phyloP scores from a whole-genome alignment of 2,113 vertebrate species.

The Atherinomorus stipes region DNA sequence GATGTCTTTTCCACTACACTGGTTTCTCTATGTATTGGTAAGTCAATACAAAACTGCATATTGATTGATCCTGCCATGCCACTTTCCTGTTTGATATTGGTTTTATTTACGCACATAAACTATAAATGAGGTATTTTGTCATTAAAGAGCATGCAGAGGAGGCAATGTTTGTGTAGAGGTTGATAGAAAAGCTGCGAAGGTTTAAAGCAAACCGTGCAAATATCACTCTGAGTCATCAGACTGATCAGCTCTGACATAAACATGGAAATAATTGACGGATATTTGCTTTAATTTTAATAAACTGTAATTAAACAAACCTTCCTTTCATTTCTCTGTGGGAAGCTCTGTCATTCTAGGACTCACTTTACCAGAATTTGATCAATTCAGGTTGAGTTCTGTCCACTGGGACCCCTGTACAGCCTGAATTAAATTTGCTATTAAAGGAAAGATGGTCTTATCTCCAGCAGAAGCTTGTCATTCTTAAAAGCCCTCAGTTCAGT shows the following conservation, averaged over 20 bases:
- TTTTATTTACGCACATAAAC: constrained; percentile 1
- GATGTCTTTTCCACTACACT: background rate
- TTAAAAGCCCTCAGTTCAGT: constrained; percentile 1
- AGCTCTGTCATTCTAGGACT: background rate
- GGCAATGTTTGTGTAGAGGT: background rate
- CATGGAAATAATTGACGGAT: background rate
- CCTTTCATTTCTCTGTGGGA: background rate
- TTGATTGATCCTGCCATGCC: background rate
- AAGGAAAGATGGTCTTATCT: constrained; percentile 12
- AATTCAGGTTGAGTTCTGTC: constrained; percentile 3
- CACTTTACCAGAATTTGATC: background rate
- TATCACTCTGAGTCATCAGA: background rate
- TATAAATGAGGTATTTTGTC: constrained; percentile 1
- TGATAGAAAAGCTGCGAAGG: background rate
- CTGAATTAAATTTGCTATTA: constrained; percentile 4
- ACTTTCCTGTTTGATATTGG: background rate
- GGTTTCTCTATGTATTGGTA: background rate
- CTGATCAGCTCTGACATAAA: background rate
- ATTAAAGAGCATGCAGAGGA: background rate
- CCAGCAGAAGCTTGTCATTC: background rate
- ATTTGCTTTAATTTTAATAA: background rate
- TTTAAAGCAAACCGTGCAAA: background rate
- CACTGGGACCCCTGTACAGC: background rate
- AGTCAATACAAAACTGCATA: background rate
- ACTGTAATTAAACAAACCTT: background rate